A percentile compares a stretch with the other conserved stretches of the same genome.
These are phyloP conservation scores for Auanema freiburgensis DNA, from an alignment of 2,888 invertebrate species.

Conservation along the genomic window DNA sequence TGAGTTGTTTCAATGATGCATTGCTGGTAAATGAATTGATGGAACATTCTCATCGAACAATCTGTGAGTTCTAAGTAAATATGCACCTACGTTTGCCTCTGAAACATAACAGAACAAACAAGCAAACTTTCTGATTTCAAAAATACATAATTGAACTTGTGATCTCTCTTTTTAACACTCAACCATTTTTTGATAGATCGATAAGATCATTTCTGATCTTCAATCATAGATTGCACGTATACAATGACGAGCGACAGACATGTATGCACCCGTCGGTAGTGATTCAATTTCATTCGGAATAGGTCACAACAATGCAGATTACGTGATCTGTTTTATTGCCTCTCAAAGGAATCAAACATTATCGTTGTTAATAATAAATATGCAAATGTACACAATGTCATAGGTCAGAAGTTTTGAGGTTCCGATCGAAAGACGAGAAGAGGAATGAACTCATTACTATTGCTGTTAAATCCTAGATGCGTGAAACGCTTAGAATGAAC, in stretches of 20 bases:
- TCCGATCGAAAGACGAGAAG: not conserved
- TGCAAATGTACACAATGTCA: not conserved
- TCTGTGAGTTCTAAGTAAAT: slow-evolving; percentile 5
- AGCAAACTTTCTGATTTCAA: too few relatives aligned
- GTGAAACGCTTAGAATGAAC: too few relatives aligned
- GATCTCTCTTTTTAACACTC: too few relatives aligned
- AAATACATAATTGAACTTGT: too few relatives aligned
- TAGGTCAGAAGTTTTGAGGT: not conserved
- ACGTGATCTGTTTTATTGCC: not conserved
- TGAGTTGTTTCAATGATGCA: not conserved
- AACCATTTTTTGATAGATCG: too few relatives aligned
- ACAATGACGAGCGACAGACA: too few relatives aligned
- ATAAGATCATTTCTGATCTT: too few relatives aligned
- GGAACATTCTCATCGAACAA: slow-evolving; percentile 1
- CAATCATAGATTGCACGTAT: too few relatives aligned
- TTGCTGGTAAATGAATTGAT: not conserved
- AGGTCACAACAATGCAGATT: not conserved
- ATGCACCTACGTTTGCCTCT: not conserved
- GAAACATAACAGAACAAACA: not conserved
- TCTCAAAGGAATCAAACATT: too few relatives aligned
- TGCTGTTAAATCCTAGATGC: not conserved
- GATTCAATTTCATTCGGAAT: not conserved
- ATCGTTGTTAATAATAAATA: not conserved
- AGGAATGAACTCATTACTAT: not conserved
- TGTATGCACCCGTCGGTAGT: not conserved